These are phyloP conservation scores for Pycnomerus fuliginosus DNA, from an alignment of 2,888 invertebrate species.

Conservation along the genomic window DNA sequence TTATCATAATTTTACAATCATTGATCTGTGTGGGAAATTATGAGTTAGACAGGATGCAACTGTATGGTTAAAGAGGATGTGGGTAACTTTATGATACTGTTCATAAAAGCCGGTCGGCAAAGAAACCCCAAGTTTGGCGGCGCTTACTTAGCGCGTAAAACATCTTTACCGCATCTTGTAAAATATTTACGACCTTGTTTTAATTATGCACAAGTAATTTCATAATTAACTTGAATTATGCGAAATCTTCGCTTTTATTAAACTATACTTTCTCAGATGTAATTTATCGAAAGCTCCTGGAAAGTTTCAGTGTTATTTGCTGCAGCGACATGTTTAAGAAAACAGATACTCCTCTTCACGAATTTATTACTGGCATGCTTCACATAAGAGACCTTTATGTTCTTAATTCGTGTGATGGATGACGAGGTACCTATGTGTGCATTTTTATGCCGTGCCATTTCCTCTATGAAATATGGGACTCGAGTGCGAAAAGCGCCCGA, in stretches of 20 bases:
- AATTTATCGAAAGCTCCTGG: conserved; percentile 4
- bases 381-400: conserved; percentile 10
- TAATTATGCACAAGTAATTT: conserved; percentile 37
- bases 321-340: conserved; percentile 6
- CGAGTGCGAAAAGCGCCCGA: conserved; percentile 2
- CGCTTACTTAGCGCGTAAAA: conserved; percentile 29
- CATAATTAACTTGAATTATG: conserved; percentile 35
- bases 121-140: conserved; percentile 15
- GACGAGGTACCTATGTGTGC: conserved; percentile 1
- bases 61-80: conserved; percentile 20
- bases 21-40: too few relatives aligned
- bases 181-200: conserved; percentile 34
- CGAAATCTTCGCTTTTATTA: conserved; percentile 20
- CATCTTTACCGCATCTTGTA: conserved; percentile 35
- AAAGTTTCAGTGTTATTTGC: neutral
- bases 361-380: conserved; percentile 12
- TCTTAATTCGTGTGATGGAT: conserved; percentile 16
- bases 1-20: too few relatives aligned
- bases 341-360: conserved; percentile 15
- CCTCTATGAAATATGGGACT: conserved; percentile 4
- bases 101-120: conserved; percentile 22
- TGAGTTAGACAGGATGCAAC: too few relatives aligned
- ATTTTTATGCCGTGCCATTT: conserved; percentile 4
- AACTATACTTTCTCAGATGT: conserved; percentile 4
- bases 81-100: conserved; percentile 21